A percentile compares a stretch with the other conserved stretches of the same genome.
Evolutionary conservation across 2,888 invertebrate species (phyloP).

Genomic region (Julus scandinavius): DNA sequence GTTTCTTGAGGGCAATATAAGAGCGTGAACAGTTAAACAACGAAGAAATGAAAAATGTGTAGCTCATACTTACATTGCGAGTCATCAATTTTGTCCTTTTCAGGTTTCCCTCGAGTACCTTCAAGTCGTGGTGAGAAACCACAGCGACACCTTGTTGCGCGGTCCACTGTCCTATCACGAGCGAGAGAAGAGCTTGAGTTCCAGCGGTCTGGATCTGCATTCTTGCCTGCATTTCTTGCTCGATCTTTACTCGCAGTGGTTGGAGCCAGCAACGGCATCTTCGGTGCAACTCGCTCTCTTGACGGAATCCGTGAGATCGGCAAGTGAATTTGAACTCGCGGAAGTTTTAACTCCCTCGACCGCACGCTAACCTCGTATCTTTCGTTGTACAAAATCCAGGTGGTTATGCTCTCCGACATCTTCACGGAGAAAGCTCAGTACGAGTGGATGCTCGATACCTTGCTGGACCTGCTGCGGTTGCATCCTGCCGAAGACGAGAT

Average conservation of each 20-base stretch:
- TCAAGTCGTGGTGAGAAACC: conserved; percentile 67
- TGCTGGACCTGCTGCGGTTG: conserved; percentile 73
- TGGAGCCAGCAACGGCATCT: conserved; percentile 65
- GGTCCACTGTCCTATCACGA: conserved; percentile 58
- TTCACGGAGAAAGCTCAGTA: conserved; percentile 77
- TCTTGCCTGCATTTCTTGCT: conserved; percentile 92
- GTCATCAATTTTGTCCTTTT: not conserved
- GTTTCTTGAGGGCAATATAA: not conserved
- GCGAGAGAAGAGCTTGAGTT: conserved; percentile 64
- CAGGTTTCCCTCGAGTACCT: conserved; percentile 75
- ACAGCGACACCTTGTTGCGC: conserved; percentile 53
- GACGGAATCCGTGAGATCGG: conserved; percentile 67
- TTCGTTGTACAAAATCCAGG: conserved; percentile 63
- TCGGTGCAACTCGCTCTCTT: conserved; percentile 65
- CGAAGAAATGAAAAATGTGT: not conserved
- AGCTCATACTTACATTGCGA: too few species aligned
- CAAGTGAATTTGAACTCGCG: conserved; percentile 62
- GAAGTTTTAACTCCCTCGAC: conserved; percentile 64
- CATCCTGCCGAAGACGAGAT: conserved; percentile 82
- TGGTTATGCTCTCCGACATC: conserved; percentile 80
- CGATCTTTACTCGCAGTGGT: conserved; percentile 87
- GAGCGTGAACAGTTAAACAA: too few species aligned
- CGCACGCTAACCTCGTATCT: not conserved
- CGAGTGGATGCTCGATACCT: conserved; percentile 80
- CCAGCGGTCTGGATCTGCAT: conserved; percentile 83